Conservation (phyloP, 2,113 vertebrate species). For the Pogona vitticeps region DNA sequence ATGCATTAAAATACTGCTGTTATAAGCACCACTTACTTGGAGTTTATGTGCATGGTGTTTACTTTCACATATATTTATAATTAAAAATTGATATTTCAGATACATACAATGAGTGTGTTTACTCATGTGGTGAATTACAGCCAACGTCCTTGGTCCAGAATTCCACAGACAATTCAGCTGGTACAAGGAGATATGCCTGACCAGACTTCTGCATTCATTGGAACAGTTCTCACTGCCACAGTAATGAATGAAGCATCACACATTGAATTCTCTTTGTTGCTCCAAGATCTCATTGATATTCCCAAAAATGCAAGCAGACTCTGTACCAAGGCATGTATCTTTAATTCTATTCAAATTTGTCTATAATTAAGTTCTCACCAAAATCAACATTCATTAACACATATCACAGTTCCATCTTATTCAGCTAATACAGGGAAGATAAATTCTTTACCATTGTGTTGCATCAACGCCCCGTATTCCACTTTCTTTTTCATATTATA, state of each 20-base stretch:
- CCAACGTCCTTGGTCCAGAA: neutral
- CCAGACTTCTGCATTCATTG: neutral
- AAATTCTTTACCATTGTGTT: slow-evolving; percentile 85
- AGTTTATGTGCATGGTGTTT: neutral
- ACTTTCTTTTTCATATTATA: slow-evolving; percentile 92
- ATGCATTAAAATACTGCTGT: neutral
- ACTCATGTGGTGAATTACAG: neutral
- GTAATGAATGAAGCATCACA: neutral
- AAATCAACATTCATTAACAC: neutral
- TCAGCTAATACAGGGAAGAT: neutral
- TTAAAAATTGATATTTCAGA: too few species aligned
- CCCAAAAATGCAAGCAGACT: neutral
- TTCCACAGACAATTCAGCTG: neutral
- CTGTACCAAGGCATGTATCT: neutral
- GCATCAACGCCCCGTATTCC: slow-evolving; percentile 88
- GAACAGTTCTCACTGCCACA: neutral
- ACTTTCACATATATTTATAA: neutral
- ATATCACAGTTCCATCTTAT: neutral
- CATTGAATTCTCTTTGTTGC: neutral
- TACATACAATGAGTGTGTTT: neutral
- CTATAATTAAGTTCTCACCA: neutral
- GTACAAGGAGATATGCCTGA: neutral
- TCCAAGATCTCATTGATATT: neutral
- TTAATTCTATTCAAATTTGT: too few species aligned
- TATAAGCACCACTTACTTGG: neutral